Base-by-base conservation (phyloP, 2,113 vertebrate genomes). In the Corydoras sp. region DNA sequence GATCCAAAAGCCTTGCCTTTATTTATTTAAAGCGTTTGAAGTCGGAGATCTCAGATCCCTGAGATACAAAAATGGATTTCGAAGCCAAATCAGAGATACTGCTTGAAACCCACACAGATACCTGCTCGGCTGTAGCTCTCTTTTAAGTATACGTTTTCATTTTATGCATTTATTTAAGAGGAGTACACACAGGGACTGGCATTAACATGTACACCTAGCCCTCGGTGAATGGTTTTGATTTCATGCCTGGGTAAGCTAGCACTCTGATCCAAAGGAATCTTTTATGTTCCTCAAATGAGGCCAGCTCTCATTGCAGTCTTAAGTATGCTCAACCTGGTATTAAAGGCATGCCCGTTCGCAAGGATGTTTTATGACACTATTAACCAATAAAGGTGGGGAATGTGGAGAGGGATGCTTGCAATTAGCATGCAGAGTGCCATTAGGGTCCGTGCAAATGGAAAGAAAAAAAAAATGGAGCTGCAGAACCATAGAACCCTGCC, bases 281-380 rank as follows among this genome's bases (percentile, higher is more conserved):
- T 86, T 85, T 76, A 78, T 83, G 83, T 85, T 80, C 79, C 73
- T 81, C 84, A 87, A 89, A 86, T 77, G 76, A 87, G 86, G 81
- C 82, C 81, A 84, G 79, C 81, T 79, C 81, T 83, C 83, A 79
- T 78, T 81, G 81, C 73, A 67, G 65, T 71, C 70, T 79, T 74
- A 77, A 86, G 80, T 85, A 85, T 85, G 86, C 86, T 83, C 88
- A 81, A 81, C 85, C 82, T 84, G 81, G 81, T 75, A 81, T 85
- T 83, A 83, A 75, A 81, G 81, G 85, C 72, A 76, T 81, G 83
- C 83, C 82, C 70, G 75, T 76, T 81, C 82, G 69, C 78, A 76
- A 77, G 81, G 80, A 85, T 88, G 84, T 86, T 90, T 90, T 89
- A 90, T 82, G 83, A 85, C 85, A 75, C 86, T 83, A 88, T 89